Base-by-base conservation (phyloP, 2,888 invertebrate species). In the Hyposoter didymator region DNA sequence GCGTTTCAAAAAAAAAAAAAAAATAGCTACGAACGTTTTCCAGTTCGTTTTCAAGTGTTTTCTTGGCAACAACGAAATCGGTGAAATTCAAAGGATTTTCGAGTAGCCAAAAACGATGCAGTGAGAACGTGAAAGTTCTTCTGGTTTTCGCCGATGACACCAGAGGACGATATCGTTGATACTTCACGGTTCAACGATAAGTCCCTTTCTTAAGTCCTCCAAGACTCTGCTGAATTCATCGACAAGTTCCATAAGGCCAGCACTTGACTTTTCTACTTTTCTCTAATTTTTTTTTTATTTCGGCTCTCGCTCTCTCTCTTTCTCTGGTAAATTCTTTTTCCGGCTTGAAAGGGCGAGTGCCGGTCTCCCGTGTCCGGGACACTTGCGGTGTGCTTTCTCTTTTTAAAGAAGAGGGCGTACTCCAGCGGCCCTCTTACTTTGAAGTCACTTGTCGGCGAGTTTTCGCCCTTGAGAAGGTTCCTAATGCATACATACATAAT, bases 231-330 rank as follows among this genome's bases (percentile, higher is more conserved):
- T 49, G 73, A 62, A 35, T 62, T 62, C 82, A 52, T 78, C 83
- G 87, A 89, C 87, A 85, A 84, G 83, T 81, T 87, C 88, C 89
- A 89, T 84, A 88, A 85, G 89, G 84, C 87, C 82, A 39, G 43
- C 78, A 86, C 84, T 84, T 86, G 81, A 87, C 83, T 84, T 76
- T 49, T 67, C 80, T 45, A 66, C 75, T 69, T 78, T 81, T 73
- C 64, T 47, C 81, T 64, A 22, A 70, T 78, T 80, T 80, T 55
- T 70, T 39, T 75, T 75, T 59, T 17, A 19, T 79, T 49, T 14
- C 59, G 4, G 72, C 59, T 66, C 35, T 43, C 62, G 14, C 28
- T 62, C 70, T 67, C 35, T 73, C 45, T 70, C 39, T 70, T 74
- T 39, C 78, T 80, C 67, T 67, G 28, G 49, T 59, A 49, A 64